Evolutionary conservation across 2,113 vertebrate species (phyloP).

Genomic region (Alectura lathami): DNA sequence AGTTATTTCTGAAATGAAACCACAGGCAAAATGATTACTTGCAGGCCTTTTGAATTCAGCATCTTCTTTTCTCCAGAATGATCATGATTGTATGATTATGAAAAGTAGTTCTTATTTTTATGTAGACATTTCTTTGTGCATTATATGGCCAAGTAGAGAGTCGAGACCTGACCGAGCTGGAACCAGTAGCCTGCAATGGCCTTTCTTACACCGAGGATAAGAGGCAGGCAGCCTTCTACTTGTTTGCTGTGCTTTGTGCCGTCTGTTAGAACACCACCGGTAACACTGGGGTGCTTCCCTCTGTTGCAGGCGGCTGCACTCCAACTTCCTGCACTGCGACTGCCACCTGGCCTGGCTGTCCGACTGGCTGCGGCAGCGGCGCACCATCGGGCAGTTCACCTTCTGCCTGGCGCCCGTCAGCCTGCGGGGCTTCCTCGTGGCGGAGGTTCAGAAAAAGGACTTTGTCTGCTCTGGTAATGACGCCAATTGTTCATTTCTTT

Average conservation of each 20-base stretch:
- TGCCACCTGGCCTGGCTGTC: conserved; percentile 98
- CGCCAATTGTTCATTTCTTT: neutral
- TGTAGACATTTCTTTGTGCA: neutral
- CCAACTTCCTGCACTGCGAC: conserved; percentile 96
- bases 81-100: neutral
- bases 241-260: neutral
- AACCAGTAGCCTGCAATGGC: neutral
- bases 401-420: conserved; percentile 95
- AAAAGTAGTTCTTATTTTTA: neutral
- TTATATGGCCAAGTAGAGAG: neutral
- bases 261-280: accelerated
- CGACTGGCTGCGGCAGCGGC: conserved; percentile 93
- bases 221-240: neutral
- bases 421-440: conserved; percentile 94
- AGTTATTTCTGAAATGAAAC: neutral
- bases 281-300: neutral
- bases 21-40: neutral
- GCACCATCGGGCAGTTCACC: conserved; percentile 93
- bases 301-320: conserved; percentile 89
- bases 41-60: neutral
- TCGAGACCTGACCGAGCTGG: neutral
- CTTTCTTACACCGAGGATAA: accelerated
- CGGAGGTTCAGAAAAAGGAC: conserved; percentile 96
- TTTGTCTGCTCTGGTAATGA: conserved; percentile 90
- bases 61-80: neutral